Base-by-base conservation (phyloP, 2,113 vertebrate genomes). In the Hypocryptadius cinnamomeus region DNA sequence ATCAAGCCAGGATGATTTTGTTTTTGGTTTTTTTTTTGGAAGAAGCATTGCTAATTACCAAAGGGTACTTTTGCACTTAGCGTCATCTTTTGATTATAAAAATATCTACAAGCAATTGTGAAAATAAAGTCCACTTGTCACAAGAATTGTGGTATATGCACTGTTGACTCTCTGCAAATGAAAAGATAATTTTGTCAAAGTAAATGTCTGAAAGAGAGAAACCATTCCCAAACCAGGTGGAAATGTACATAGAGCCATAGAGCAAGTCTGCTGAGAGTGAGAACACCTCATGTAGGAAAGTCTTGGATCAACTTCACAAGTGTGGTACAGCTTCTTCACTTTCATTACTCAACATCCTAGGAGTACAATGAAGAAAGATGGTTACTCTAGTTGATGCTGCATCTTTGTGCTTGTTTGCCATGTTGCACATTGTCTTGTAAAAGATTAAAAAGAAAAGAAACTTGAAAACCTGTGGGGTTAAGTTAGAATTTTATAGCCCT, bases 401-500 rank as follows among this genome's bases (percentile, higher is more conserved):
- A 40, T 79, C 72, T 90, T 56, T 85, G 66, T 89, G 44, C 89
- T 91, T 92, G 65, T 89, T 96, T 92, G 83, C 66, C 1, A 0
- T 71, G 76, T 85, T 87, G 37, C 72, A 56, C n/a, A 82, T 71
- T 87, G 81, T 69, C 70, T 68, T 69, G 61, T 53, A 84, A 88
- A 88, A 90, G 24, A 88, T 68, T 79, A 71, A 87, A 92, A 92
- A 86, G 60, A 95, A 85, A 85, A 82, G 87, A 90, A 96, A 91
- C 27, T 18, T 79, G 47, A 94, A 94, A 95, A 92, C 73, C 85
- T 94, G 39, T 0, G 1, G 60, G 68, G 35, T 95, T 89, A 96
- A 85, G 87, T 94, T 85, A 85, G 61, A 92, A 87, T 96, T 96
- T 95, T 93, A 95, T 88, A 85, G 80, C 50, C 54, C 91, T 54